Evolutionary conservation across 2,113 vertebrate species (phyloP), one percentile per base, ranked within the genome.

Genomic region (Etheostoma spectabile): DNA sequence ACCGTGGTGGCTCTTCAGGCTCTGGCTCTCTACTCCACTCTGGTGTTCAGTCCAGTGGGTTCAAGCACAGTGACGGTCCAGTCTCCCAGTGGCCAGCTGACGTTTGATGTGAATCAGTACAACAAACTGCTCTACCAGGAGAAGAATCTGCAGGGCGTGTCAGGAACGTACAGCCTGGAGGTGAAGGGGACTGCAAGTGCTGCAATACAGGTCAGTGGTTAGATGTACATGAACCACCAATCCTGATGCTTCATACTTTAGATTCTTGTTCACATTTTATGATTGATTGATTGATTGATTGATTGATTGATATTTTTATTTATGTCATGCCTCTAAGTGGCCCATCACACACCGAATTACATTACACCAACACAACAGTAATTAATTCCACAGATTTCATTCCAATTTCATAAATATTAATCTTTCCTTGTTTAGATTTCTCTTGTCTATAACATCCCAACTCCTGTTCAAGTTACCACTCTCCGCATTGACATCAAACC

Each of bases 121-220:
- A 98, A 97, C 89, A 95, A 95, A 46, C 92, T 98, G 63, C 89
- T 98, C 68, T 95, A 97, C 8, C 98, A 99, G 82, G 95, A 96
- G 12, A n/a, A 81, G 61, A 0, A 75, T 19, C 89, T 96, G 86
- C 56, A 90, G n/a, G 80, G 79, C 0, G n/a, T 91, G 15, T 89
- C 91, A 0, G 96, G 93, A 49, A 85, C 74, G 1, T 95, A 94
- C 91, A 87, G 30, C 0, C 45, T 97, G 89, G 88, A 95, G 83
- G 95, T 93, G 56, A 88, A 90, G 0, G 96, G 96, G 68, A 88
- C 57, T 52, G 88, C 93, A 0, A 96, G 97, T 68, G 89, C 92
- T 70, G 93, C 92, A 48, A 70, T 91, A 1, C 94, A 93, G 95
- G 96, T 96, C 57, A 82, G 95, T 79, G 15, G 22, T 22, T 30